Conservation (phyloP, 1,140 invertebrate genomes). For the Lineus longissimus region DNA sequence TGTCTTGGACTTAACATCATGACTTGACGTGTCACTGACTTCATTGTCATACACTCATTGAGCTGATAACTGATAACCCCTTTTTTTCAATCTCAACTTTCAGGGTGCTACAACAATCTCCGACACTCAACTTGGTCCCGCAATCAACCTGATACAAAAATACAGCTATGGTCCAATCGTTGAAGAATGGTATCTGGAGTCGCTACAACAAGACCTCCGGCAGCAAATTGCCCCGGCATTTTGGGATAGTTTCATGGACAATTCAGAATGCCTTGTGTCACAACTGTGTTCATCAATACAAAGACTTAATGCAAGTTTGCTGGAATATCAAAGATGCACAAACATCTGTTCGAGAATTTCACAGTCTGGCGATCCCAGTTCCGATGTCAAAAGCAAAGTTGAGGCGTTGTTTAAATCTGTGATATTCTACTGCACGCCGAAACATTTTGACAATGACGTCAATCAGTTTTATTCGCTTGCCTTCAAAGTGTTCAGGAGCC, state of each 20-base stretch:
- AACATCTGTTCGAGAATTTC: background rate
- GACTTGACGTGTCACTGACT: too few species aligned
- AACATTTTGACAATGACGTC: slow-evolving; percentile 27
- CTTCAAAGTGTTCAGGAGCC: slow-evolving; percentile 31
- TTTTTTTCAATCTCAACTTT: too few species aligned
- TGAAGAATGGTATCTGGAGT: slow-evolving; percentile 42
- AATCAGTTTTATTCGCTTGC: slow-evolving; percentile 38
- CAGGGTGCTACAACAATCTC: too few species aligned
- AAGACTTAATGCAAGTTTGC: background rate
- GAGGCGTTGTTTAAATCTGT: slow-evolving; percentile 30
- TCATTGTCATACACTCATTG: too few species aligned
- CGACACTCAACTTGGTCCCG: too few species aligned
- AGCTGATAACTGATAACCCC: too few species aligned
- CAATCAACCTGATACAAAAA: slow-evolving; percentile 22
- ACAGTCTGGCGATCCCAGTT: background rate
- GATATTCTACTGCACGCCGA: slow-evolving; percentile 31
- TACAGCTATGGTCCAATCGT: slow-evolving; percentile 29
- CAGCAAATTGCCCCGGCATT: slow-evolving; percentile 30
- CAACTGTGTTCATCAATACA: background rate
- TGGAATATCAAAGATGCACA: background rate
- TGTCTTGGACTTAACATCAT: too few species aligned
- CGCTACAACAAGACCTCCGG: slow-evolving; percentile 33
- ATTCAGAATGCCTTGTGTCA: background rate
- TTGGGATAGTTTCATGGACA: slow-evolving; percentile 19
- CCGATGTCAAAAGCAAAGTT: background rate